Evolutionary conservation across 2,797 vertebrate species (phyloP).

Genomic region (Pseudomugil gertrudae): DNA sequence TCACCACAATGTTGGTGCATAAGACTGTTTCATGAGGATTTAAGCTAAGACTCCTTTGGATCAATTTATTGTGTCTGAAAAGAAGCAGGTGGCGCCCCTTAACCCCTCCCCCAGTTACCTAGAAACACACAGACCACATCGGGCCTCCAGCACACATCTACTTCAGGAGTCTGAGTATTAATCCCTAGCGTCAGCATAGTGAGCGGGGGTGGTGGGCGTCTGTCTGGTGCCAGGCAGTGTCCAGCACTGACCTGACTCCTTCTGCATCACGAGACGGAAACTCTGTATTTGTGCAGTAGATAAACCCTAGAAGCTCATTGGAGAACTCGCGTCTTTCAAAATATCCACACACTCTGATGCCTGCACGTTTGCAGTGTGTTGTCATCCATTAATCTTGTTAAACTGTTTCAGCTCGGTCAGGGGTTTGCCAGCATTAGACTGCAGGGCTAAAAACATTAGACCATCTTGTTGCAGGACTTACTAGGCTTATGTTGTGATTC

Average conservation of each 20-base stretch:
- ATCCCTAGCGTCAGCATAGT: slow-evolving; percentile 81
- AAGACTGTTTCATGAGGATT: slow-evolving; percentile 19
- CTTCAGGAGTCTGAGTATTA: slow-evolving; percentile 69
- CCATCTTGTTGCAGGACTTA: slow-evolving; percentile 41
- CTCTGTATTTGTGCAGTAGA: slow-evolving; percentile 12
- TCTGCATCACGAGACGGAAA: slow-evolving; percentile 48
- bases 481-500: slow-evolving; percentile 42
- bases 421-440: slow-evolving; percentile 67
- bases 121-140: slow-evolving; percentile 28
- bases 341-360: slow-evolving; percentile 31
- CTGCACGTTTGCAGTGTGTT: slow-evolving; percentile 52
- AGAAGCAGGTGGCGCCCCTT: slow-evolving; percentile 78
- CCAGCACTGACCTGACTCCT: slow-evolving; percentile 76
- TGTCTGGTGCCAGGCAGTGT: slow-evolving; percentile 79
- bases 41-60: slow-evolving; percentile 34
- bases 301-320: slow-evolving; percentile 46
- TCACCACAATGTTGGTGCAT: neutral
- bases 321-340: slow-evolving; percentile 72
- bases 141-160: slow-evolving; percentile 48
- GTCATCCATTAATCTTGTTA: slow-evolving; percentile 81
- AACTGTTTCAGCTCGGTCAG: slow-evolving; percentile 75
- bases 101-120: slow-evolving; percentile 70
- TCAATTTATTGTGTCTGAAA: slow-evolving; percentile 71
- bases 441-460: slow-evolving; percentile 68
- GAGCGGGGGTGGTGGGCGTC: slow-evolving; percentile 72